Evolutionary conservation across 2,797 vertebrate species (phyloP).

Genomic region (Chrysocyon brachyurus): DNA sequence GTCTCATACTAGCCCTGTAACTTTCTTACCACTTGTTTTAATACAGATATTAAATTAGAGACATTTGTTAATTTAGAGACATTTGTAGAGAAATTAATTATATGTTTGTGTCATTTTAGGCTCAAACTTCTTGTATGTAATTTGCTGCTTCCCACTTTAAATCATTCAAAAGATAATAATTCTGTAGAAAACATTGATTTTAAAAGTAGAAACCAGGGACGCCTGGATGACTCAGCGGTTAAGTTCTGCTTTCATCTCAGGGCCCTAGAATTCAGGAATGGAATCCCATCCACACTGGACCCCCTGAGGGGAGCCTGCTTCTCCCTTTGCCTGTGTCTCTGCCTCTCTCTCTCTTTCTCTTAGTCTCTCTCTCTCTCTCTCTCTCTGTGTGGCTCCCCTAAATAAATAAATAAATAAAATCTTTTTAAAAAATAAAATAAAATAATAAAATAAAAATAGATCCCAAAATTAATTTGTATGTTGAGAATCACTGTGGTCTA

Average conservation of each 20-base stretch:
- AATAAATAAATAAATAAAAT: too few species aligned
- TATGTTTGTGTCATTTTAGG: slow-evolving; percentile 80
- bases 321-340: too few species aligned
- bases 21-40: slow-evolving; percentile 75
- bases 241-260: too few species aligned
- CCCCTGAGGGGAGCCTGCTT: too few species aligned
- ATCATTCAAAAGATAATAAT: slow-evolving; percentile 78
- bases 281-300: too few species aligned
- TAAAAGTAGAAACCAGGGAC: slow-evolving; percentile 34
- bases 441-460: too few species aligned
- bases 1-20: slow-evolving; percentile 79
- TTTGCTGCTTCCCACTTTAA: slow-evolving; percentile 76
- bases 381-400: too few species aligned
- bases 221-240: too few species aligned
- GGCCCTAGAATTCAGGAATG: too few species aligned
- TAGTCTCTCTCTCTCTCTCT: too few species aligned
- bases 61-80: slow-evolving; percentile 84
- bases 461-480: slow-evolving; percentile 40
- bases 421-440: too few species aligned
- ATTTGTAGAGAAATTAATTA: slow-evolving; percentile 86
- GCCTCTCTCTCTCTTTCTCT: too few species aligned
- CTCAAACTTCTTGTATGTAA: slow-evolving; percentile 76
- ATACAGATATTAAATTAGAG: slow-evolving; percentile 72
- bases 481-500: slow-evolving; percentile 32
- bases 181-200: slow-evolving; percentile 76